phyloP scores from a whole-genome alignment of 1,140 invertebrate species.

The Pogonomyrmex barbatus region DNA sequence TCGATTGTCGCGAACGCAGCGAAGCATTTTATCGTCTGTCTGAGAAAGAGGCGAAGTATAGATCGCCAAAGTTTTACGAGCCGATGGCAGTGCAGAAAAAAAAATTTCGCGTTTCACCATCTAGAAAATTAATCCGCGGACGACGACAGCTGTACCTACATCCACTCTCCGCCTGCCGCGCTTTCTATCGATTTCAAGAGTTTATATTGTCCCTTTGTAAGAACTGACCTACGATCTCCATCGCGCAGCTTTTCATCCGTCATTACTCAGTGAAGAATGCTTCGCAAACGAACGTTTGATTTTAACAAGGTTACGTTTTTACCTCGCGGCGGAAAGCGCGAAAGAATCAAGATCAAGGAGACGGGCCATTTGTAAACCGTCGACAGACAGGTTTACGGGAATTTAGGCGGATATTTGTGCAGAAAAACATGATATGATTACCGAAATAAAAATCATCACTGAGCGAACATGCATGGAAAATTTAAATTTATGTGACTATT shows the following conservation, averaged over 20 bases:
- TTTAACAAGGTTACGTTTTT: neutral
- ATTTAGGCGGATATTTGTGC: constrained; percentile 26
- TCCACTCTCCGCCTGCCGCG: neutral
- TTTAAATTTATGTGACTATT: neutral
- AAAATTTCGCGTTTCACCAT: neutral
- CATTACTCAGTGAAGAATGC: no score
- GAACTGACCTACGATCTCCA: constrained; percentile 15
- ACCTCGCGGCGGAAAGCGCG: neutral
- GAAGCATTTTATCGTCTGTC: constrained; percentile 9
- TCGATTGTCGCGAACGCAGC: constrained; percentile 16
- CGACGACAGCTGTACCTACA: neutral
- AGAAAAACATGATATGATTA: neutral
- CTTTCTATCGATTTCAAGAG: constrained; percentile 1
- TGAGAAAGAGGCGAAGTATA: neutral
- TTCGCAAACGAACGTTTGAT: neutral
- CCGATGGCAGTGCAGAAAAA: constrained; percentile 8
- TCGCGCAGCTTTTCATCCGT: neutral
- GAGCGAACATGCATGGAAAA: constrained; percentile 21
- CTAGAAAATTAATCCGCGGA: constrained; percentile 23
- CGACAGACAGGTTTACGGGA: constrained; percentile 15
- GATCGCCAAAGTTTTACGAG: constrained; percentile 42
- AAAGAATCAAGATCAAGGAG: neutral
- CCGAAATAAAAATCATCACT: constrained; percentile 9
- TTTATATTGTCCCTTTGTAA: neutral
- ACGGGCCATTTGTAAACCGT: neutral